A percentile compares a stretch with the other conserved stretches of the same genome.
These are phyloP conservation scores for Microcaecilia unicolor DNA, from an alignment of 2,797 vertebrate genomes.

Conservation along the genomic window DNA sequence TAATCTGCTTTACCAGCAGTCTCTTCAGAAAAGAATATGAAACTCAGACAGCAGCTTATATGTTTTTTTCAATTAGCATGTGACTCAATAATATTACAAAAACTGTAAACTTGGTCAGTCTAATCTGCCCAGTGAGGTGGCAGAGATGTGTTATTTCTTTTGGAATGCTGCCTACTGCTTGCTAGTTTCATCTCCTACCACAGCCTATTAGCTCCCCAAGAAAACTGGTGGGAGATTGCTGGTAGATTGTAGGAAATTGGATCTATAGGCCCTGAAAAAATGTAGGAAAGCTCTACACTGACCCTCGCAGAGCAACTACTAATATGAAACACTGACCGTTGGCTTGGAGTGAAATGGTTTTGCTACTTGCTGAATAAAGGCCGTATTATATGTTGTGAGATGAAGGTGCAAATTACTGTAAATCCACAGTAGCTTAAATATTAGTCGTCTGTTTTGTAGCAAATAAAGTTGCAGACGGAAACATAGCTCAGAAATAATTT, in stretches of 20 bases:
- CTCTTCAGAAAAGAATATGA: constrained; percentile 43
- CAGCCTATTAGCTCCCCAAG: constrained; percentile 69
- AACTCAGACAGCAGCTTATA: constrained; percentile 53
- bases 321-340: constrained; percentile 61
- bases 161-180: constrained; percentile 61
- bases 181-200: constrained; percentile 66
- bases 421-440: constrained; percentile 36
- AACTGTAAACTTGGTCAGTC: constrained; percentile 60
- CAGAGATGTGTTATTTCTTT: constrained; percentile 70
- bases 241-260: constrained; percentile 75
- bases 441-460: constrained; percentile 15
- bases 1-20: constrained; percentile 23
- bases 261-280: constrained; percentile 64
- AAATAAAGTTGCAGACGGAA: too few species aligned
- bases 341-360: constrained; percentile 51
- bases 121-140: constrained; percentile 66
- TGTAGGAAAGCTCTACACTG: constrained; percentile 60
- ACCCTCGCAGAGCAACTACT: constrained; percentile 65
- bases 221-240: constrained; percentile 74
- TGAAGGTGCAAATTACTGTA: constrained; percentile 45
- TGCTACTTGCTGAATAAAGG: constrained; percentile 60
- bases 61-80: constrained; percentile 60
- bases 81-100: constrained; percentile 58
- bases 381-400: constrained; percentile 50
- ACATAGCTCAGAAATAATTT: too few species aligned